These are phyloP conservation scores for Oreotragus oreotragus DNA, from an alignment of 2,113 vertebrate genomes.

Conservation along the genomic window DNA sequence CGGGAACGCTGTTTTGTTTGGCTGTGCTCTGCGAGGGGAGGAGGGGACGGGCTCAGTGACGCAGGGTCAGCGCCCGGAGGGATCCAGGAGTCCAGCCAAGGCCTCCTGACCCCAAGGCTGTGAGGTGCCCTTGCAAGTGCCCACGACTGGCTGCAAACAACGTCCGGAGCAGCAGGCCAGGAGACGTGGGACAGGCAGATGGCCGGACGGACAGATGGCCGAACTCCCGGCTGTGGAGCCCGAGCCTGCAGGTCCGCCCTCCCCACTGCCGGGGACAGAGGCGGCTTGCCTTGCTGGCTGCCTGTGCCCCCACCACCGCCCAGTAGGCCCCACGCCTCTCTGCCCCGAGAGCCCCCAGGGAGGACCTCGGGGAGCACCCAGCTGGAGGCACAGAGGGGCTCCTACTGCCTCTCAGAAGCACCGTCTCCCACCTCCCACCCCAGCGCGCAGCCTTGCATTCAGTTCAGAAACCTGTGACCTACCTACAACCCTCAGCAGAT, in stretches of 20 bases:
- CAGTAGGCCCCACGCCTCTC: background rate
- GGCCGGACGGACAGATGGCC: background rate
- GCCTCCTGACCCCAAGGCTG: background rate
- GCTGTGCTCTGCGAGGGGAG: background rate
- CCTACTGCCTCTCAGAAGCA: background rate
- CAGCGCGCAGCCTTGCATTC: background rate
- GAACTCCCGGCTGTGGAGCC: rapidly evolving
- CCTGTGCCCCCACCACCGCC: background rate
- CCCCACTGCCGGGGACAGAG: rapidly evolving
- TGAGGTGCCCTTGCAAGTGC: background rate
- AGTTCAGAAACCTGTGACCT: constrained; percentile 49
- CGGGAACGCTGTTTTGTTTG: rapidly evolving
- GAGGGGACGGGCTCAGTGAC: background rate
- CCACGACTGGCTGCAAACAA: rapidly evolving
- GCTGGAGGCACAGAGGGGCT: rapidly evolving
- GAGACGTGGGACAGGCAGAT: too few relatives aligned
- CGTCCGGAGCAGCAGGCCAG: background rate
- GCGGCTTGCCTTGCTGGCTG: background rate
- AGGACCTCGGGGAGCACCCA: rapidly evolving
- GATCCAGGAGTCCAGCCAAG: background rate
- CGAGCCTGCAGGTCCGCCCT: rapidly evolving
- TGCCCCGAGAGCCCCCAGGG: background rate
- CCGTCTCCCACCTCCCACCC: background rate
- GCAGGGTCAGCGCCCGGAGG: background rate
- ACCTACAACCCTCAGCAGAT: constrained; percentile 65